Conservation (phyloP, 2,797 vertebrate species). For the Xenentodon cancila region DNA sequence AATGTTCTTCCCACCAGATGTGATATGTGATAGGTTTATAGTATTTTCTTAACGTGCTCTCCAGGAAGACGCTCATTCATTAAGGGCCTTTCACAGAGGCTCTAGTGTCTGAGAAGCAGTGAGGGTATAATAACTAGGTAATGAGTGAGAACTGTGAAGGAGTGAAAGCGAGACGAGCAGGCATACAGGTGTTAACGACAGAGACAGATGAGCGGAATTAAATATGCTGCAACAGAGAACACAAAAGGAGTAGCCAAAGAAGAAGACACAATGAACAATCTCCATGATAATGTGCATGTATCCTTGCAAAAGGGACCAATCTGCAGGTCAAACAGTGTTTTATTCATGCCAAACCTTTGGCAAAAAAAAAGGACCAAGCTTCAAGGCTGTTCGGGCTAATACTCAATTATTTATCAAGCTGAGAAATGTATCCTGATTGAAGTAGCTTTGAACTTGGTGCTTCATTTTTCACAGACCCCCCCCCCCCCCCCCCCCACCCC, state of each 20-base stretch:
- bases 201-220: slow-evolving; percentile 33
- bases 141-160: slow-evolving; percentile 39
- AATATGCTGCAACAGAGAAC: slow-evolving; percentile 40
- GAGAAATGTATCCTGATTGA: slow-evolving; percentile 85
- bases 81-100: slow-evolving; percentile 23
- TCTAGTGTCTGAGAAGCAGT: slow-evolving; percentile 12
- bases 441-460: slow-evolving; percentile 85
- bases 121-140: slow-evolving; percentile 43
- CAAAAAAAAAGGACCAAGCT: slow-evolving; percentile 68
- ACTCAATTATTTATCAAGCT: slow-evolving; percentile 86
- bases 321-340: slow-evolving; percentile 75
- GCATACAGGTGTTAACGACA: slow-evolving; percentile 27
- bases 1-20: slow-evolving; percentile 11
- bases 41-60: slow-evolving; percentile 24
- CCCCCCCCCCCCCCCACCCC: too few relatives aligned
- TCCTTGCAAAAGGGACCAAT: slow-evolving; percentile 66
- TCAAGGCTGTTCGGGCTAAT: slow-evolving; percentile 79
- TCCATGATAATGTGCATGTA: slow-evolving; percentile 61
- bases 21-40: not conserved
- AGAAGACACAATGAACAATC: slow-evolving; percentile 57
- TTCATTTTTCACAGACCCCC: slow-evolving; percentile 82
- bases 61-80: slow-evolving; percentile 30
- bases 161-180: slow-evolving; percentile 8
- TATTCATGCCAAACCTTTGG: slow-evolving; percentile 81
- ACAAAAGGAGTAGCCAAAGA: slow-evolving; percentile 31